Conservation (phyloP, 2,113 vertebrate species). For the Nothoprocta pentlandii region DNA sequence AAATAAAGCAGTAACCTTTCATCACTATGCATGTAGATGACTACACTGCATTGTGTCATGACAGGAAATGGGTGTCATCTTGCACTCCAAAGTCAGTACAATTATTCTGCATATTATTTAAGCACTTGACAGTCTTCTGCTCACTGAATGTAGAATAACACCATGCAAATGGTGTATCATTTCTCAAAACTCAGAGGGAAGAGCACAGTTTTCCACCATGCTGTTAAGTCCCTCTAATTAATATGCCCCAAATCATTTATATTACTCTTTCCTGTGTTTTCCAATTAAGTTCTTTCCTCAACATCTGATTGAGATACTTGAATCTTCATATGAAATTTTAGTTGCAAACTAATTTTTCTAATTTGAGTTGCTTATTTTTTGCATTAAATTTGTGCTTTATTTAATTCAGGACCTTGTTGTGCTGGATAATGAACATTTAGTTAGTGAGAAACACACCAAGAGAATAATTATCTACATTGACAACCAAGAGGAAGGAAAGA, state of each 20-base stretch:
- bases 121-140: neutral
- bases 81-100: conserved; percentile 12
- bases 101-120: neutral
- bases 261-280: neutral
- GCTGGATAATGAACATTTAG: neutral
- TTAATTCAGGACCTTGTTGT: neutral
- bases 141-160: neutral
- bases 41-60: neutral
- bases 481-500: neutral
- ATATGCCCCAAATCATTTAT: neutral
- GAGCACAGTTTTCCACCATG: neutral
- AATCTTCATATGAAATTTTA: neutral
- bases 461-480: neutral
- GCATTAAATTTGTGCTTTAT: neutral
- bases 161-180: neutral
- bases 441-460: neutral
- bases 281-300: neutral
- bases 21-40: neutral
- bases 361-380: neutral
- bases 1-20: conserved; percentile 69
- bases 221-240: neutral
- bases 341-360: neutral
- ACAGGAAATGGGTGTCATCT: neutral
- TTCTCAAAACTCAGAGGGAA: neutral
- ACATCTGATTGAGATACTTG: neutral